A percentile compares a stretch with the other conserved stretches of the same genome.
phyloP scores from a whole-genome alignment of 92 coral and sea anemone species.

The Pocillopora meandrina region DNA sequence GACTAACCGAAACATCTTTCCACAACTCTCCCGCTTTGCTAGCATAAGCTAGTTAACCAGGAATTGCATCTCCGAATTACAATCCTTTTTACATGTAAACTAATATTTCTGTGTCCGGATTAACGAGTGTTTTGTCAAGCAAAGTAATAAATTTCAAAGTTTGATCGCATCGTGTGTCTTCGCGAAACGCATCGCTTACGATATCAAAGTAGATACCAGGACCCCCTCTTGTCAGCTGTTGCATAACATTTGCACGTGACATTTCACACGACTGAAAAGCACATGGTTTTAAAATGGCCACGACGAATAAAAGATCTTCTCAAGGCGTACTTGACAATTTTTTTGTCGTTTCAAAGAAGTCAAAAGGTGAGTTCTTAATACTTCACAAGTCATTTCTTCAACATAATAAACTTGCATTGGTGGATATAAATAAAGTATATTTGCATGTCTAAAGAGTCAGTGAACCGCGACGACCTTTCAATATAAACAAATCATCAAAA shows the following conservation, averaged over 20 bases:
- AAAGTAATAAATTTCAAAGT: constrained; percentile 24
- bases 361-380: constrained; percentile 36
- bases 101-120: constrained; percentile 16
- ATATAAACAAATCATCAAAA: constrained; percentile 23
- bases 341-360: constrained; percentile 31
- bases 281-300: constrained; percentile 26
- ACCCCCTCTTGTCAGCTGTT: constrained; percentile 3
- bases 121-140: constrained; percentile 14
- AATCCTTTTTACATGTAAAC: constrained; percentile 1
- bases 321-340: constrained; percentile 40
- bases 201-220: constrained; percentile 3
- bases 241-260: constrained; percentile 12
- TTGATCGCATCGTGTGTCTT: constrained; percentile 3
- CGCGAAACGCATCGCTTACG: constrained; percentile 13
- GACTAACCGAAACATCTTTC: constrained; percentile 26
- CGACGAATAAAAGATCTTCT: constrained; percentile 7
- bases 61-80: constrained; percentile 3
- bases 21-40: constrained; percentile 22
- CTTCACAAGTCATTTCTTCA: neutral
- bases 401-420: neutral
- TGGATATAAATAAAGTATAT: neutral
- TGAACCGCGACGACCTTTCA: constrained; percentile 40
- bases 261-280: constrained; percentile 18
- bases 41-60: constrained; percentile 2
- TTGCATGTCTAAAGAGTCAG: constrained; percentile 40